phyloP scores from a whole-genome alignment of 2,797 vertebrate species.

The Cossypha niveicapilla region DNA sequence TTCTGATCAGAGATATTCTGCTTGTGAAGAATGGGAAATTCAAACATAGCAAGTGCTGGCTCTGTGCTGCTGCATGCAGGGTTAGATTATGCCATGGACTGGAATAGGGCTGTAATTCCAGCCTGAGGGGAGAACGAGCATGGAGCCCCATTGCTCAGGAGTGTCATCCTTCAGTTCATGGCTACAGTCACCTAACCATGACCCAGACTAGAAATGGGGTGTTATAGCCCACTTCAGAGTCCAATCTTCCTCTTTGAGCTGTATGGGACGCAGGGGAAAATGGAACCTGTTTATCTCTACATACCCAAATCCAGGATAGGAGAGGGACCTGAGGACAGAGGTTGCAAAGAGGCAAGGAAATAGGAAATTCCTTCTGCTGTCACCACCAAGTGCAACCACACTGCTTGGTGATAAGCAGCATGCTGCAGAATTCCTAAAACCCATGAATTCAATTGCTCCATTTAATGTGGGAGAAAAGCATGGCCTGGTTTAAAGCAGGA shows the following conservation, averaged over 20 bases:
- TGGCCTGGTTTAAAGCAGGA: not conserved
- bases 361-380: not conserved
- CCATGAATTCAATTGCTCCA: not conserved
- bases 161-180: not conserved
- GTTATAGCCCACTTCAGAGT: not conserved
- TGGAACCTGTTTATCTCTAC: accelerated
- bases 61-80: not conserved
- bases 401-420: not conserved
- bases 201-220: not conserved
- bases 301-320: not conserved
- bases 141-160: not conserved
- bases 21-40: not conserved
- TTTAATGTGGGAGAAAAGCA: not conserved
- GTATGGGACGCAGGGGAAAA: not conserved
- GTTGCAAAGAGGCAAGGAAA: not conserved
- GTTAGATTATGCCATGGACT: not conserved
- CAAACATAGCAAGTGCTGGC: not conserved
- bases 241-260: not conserved
- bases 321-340: not conserved
- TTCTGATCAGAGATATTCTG: not conserved
- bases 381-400: not conserved
- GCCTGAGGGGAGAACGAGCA: not conserved
- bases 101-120: not conserved
- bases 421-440: not conserved
- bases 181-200: not conserved